phyloP scores from a whole-genome alignment of 1,140 invertebrate species.

The Lasioglossum baleicum region DNA sequence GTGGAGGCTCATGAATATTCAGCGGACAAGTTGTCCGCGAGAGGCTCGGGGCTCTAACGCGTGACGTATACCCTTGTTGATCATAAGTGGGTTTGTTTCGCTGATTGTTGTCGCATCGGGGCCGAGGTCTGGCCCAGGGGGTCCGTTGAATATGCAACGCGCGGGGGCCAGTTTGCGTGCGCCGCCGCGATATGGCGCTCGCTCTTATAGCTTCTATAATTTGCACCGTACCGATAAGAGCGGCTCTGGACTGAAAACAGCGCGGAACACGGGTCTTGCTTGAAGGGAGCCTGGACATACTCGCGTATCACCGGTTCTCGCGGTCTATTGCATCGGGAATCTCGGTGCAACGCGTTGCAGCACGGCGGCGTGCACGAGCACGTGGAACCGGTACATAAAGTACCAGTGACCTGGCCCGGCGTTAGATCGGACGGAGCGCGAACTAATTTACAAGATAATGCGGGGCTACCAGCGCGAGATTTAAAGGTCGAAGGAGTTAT shows the following conservation, averaged over 20 bases:
- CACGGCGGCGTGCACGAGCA: background rate
- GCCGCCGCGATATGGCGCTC: slow-evolving; percentile 55
- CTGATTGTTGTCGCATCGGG: slow-evolving; percentile 73
- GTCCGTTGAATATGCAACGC: slow-evolving; percentile 69
- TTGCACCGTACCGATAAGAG: slow-evolving; percentile 60
- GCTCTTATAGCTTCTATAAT: slow-evolving; percentile 63
- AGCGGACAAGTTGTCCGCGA: slow-evolving; percentile 72
- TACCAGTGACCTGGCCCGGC: slow-evolving; percentile 13
- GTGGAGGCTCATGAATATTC: slow-evolving; percentile 73
- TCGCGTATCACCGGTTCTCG: slow-evolving; percentile 18
- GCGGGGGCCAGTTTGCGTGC: slow-evolving; percentile 27
- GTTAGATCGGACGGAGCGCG: slow-evolving; percentile 32
- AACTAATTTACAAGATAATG: slow-evolving; percentile 48
- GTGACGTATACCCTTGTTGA: slow-evolving; percentile 74
- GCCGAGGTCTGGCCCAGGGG: slow-evolving; percentile 45
- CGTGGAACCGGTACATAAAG: slow-evolving; percentile 42
- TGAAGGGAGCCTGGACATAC: too few relatives aligned
- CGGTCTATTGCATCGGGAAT: slow-evolving; percentile 43
- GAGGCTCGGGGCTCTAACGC: slow-evolving; percentile 62
- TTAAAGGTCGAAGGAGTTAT: slow-evolving; percentile 40
- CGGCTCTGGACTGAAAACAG: background rate
- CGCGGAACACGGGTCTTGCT: background rate
- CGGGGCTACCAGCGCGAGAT: slow-evolving; percentile 30
- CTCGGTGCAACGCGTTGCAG: slow-evolving; percentile 8
- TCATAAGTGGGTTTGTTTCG: slow-evolving; percentile 77